Percentiles rank a stretch among this genome's conserved stretches.
These are phyloP conservation scores for Urechis unicinctus DNA, from an alignment of 2,888 invertebrate genomes.

Conservation along the genomic window DNA sequence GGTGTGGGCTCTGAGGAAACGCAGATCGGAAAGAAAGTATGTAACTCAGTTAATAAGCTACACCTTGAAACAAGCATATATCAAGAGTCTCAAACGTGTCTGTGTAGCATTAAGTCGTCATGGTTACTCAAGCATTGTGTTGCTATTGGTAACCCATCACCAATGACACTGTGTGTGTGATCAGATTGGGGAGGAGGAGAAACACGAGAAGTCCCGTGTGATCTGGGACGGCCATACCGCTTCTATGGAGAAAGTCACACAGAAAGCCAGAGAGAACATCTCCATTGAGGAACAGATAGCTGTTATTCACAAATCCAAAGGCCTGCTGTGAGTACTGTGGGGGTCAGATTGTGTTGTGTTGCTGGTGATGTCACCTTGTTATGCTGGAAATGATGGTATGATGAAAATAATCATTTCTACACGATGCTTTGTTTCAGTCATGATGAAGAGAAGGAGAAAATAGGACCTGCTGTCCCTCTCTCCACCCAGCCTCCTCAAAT, in stretches of 20 bases:
- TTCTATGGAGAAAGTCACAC: conserved; percentile 89
- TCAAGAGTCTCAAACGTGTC: not conserved
- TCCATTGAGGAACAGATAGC: conserved; percentile 95
- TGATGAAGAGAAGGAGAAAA: conserved; percentile 94
- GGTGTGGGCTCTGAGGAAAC: conserved; percentile 97
- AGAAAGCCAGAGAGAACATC: conserved; percentile 89
- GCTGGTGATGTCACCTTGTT: not conserved
- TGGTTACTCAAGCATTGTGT: not conserved
- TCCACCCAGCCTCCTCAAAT: too few relatives aligned
- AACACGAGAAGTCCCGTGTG: conserved; percentile 73
- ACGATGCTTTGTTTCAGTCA: conserved; percentile 52
- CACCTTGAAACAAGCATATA: not conserved
- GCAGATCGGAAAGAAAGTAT: conserved; percentile 94
- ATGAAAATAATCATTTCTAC: not conserved
- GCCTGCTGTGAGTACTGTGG: conserved; percentile 59
- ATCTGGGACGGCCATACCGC: conserved; percentile 99
- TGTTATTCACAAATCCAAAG: conserved; percentile 80
- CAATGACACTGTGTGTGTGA: not conserved
- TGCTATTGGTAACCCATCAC: not conserved
- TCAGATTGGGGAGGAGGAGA: conserved; percentile 52
- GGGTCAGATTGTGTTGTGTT: not conserved
- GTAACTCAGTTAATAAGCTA: conserved; percentile 7
- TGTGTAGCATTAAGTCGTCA: not conserved
- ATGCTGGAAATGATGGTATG: not conserved
- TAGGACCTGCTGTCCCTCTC: conserved; percentile 84